phyloP scores from a whole-genome alignment of 2,113 vertebrate genomes.

The Siphamia tubifer region DNA sequence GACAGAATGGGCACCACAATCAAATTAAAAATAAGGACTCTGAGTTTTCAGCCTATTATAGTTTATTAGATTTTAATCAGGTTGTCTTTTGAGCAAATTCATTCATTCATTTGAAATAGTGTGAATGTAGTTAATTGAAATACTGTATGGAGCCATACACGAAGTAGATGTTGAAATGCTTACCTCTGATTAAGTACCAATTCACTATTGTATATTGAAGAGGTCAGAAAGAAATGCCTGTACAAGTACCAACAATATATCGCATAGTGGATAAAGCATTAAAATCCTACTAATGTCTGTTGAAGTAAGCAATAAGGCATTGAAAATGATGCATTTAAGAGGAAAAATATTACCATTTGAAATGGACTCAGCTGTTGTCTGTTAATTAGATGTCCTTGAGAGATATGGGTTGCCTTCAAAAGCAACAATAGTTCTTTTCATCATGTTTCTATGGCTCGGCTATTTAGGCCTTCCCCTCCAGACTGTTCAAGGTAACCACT shows the following conservation, averaged over 20 bases:
- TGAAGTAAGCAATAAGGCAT: slow-evolving; percentile 68
- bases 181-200: slow-evolving; percentile 50
- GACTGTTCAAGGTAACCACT: slow-evolving; percentile 76
- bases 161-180: slow-evolving; percentile 31
- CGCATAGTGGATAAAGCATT: slow-evolving; percentile 60
- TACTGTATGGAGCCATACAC: neutral
- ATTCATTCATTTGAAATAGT: neutral
- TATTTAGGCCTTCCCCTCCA: slow-evolving; percentile 72
- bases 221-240: slow-evolving; percentile 72
- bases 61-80: slow-evolving; percentile 4
- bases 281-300: slow-evolving; percentile 60
- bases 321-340: slow-evolving; percentile 76
- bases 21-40: neutral
- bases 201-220: slow-evolving; percentile 63
- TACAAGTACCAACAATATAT: slow-evolving; percentile 70
- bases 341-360: slow-evolving; percentile 79
- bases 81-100: slow-evolving; percentile 1
- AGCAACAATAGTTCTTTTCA: slow-evolving; percentile 80
- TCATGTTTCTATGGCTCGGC: slow-evolving; percentile 73
- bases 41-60: neutral
- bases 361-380: slow-evolving; percentile 86
- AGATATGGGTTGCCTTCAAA: slow-evolving; percentile 71
- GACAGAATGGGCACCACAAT: neutral
- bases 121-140: slow-evolving; percentile 34
- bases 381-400: slow-evolving; percentile 86